Evolutionary conservation across 2,888 invertebrate genomes (phyloP).

Genomic region (Mesopsocus fuscifrons): DNA sequence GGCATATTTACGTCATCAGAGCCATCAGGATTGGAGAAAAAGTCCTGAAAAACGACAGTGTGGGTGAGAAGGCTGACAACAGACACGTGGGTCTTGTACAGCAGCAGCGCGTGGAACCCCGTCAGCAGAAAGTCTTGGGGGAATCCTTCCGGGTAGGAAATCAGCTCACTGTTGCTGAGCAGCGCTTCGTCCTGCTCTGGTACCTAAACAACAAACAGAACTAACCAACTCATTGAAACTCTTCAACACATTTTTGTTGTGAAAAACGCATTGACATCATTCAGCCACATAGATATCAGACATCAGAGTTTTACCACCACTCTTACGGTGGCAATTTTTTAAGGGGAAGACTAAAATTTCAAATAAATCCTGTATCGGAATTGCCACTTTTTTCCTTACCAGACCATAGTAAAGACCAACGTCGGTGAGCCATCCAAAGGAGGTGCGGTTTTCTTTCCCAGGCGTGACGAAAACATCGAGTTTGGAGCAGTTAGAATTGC

Average conservation of each 20-base stretch:
- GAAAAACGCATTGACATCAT: no score
- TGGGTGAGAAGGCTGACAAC: conserved; percentile 72
- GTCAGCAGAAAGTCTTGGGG: conserved; percentile 68
- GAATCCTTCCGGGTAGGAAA: conserved; percentile 24
- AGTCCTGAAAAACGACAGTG: conserved; percentile 70
- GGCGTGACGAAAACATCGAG: conserved; percentile 57
- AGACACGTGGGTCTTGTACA: conserved; percentile 66
- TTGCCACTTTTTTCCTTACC: no score
- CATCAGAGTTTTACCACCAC: no score
- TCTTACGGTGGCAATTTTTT: no score
- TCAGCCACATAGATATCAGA: no score
- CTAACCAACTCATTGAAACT: conserved; percentile 5
- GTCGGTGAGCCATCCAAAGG: conserved; percentile 77
- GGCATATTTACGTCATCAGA: no score
- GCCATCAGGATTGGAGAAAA: no score
- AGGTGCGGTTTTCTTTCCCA: conserved; percentile 44
- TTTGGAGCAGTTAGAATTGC: conserved; percentile 53
- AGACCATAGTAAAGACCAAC: conserved; percentile 63
- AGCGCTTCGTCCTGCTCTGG: conserved; percentile 23
- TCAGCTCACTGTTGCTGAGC: conserved; percentile 18
- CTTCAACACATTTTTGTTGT: background rate
- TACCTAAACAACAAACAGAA: no score
- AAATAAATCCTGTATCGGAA: no score
- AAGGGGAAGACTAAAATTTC: no score
- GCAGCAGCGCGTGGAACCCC: conserved; percentile 73